Base-by-base conservation (phyloP, 2,113 vertebrate genomes). In the Cephalopterus ornatus region DNA sequence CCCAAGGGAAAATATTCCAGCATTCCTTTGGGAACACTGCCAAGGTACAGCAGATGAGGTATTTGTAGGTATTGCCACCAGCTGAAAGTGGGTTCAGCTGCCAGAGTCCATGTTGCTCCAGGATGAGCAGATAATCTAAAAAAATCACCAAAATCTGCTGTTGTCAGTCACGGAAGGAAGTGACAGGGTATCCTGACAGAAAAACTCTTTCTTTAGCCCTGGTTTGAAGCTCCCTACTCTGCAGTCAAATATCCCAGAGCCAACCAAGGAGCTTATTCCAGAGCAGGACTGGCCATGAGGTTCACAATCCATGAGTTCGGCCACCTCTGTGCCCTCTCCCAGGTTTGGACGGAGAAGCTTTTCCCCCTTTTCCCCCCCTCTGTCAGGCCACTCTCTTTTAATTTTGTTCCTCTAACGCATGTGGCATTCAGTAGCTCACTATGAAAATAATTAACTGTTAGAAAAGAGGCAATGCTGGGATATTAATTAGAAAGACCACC, bases 281-380 rank as follows among this genome's bases (percentile, higher is more conserved):
- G 65, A 81, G 65, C 61, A 70, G 83, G 20, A 37, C 0, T 68
- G 0, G 2, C 49, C 59, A 10, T 0, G 0, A 19, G 63, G 35
- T 70, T 35, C 52, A 50, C 39, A 30, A 4, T 27, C 49, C 1
- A 0, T 2, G 33, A 77, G 35, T 28, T 12, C 9, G 18, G 52
- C 30, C 1, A 3, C 52, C 1, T 10, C 87, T 35, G 49, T 74
- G 84, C 28, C 70, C 47, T 62, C 85, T 33, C 52, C 52, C 62
- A 12, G 33, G 30, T 55, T 19, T 44, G 3, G 46, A 41, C 67
- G 16, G 32, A 22, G n/a, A 68, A 87, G 59, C 11, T 68, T 62
- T 19, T 39, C 5, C 7, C 37, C 16, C 33, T 44, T 75, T 33
- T 6, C 9, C 11, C 0, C 1, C 49, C 12, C n/a, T 50, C 68